These are phyloP conservation scores for Dicaeum eximium DNA, from an alignment of 2,113 vertebrate genomes.

Conservation along the genomic window DNA sequence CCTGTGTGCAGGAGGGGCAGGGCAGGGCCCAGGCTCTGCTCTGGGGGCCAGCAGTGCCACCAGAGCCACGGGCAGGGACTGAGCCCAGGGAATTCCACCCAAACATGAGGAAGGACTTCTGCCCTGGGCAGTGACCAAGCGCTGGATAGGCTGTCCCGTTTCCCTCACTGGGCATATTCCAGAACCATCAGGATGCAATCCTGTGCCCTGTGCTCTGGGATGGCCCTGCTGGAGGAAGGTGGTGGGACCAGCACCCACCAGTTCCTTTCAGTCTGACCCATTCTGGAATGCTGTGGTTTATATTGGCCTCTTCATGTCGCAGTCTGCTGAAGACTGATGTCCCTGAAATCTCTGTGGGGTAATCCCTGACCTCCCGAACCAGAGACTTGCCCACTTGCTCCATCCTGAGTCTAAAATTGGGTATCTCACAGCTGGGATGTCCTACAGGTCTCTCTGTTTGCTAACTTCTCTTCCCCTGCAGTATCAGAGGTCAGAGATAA, in stretches of 20 bases:
- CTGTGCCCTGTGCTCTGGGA: background rate
- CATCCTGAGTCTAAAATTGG: background rate
- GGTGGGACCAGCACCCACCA: background rate
- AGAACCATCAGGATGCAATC: background rate
- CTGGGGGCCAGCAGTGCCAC: background rate
- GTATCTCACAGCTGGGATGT: background rate
- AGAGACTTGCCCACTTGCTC: background rate
- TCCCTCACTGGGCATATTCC: background rate
- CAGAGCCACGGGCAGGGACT: fast-evolving
- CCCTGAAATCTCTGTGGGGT: background rate
- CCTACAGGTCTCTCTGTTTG: background rate
- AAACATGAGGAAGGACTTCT: background rate
- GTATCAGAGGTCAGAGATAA: background rate
- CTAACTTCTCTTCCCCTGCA: background rate
- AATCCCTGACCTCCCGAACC: background rate
- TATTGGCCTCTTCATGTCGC: fast-evolving
- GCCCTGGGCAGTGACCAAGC: background rate
- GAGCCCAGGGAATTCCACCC: background rate
- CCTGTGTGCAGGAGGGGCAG: background rate
- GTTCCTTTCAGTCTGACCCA: background rate
- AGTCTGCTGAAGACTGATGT: background rate
- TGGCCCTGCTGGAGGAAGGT: background rate
- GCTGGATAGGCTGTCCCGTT: background rate
- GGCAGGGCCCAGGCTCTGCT: background rate
- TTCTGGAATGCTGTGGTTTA: background rate